These are phyloP conservation scores for Cynocephalus volans DNA, from an alignment of 2,113 vertebrate species.

Conservation along the genomic window DNA sequence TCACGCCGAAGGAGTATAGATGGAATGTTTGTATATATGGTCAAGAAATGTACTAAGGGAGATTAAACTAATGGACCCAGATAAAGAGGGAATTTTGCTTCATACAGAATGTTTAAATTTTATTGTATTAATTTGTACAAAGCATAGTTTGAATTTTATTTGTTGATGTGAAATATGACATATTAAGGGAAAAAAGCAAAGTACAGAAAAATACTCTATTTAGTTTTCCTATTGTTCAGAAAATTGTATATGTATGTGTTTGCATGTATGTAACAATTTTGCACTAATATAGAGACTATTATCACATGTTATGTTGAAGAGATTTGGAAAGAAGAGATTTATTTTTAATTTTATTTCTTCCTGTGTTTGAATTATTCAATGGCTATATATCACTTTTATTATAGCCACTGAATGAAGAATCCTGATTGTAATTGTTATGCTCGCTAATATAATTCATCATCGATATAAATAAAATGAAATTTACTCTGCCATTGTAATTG, in stretches of 20 bases:
- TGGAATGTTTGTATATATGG: not conserved
- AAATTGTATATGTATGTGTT: not conserved
- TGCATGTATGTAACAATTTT: not conserved
- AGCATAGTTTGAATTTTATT: not conserved
- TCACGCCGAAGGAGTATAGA: not conserved
- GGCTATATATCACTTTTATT: not conserved
- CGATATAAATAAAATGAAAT: conserved; percentile 39
- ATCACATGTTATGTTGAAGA: not conserved
- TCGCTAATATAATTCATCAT: not conserved
- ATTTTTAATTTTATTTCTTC: not conserved
- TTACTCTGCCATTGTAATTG: not conserved
- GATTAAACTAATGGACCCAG: not conserved
- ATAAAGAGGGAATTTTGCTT: not conserved
- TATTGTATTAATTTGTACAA: not conserved
- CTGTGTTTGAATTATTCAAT: not conserved
- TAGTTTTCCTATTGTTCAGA: not conserved
- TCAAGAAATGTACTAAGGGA: not conserved
- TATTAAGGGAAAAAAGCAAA: not conserved
- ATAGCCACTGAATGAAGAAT: not conserved
- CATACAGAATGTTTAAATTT: not conserved
- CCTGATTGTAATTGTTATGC: not conserved
- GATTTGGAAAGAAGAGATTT: not conserved
- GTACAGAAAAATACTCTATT: not conserved
- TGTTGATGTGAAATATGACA: not conserved
- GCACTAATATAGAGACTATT: not conserved